Conservation (phyloP, 37 sponge, comb jelly and placozoan species). For the Chondrosia reniformis region DNA sequence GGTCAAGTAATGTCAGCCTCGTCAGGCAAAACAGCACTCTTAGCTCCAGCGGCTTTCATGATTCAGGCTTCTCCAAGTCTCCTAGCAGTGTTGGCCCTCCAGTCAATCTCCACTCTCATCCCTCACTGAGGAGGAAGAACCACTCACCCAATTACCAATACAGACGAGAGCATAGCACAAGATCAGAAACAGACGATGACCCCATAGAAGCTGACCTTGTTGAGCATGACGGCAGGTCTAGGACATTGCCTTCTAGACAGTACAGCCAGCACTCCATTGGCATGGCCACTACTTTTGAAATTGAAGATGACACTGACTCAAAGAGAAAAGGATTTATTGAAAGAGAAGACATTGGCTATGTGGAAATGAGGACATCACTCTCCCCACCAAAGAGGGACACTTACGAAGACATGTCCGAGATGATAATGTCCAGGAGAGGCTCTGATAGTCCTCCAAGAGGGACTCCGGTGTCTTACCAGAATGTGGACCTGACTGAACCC, state of each 20-base stretch:
- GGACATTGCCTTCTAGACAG: not conserved
- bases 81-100: not conserved
- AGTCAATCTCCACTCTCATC: not conserved
- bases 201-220: not conserved
- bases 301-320: too few relatives aligned
- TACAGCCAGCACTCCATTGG: not conserved
- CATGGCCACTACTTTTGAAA: too few relatives aligned
- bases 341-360: too few relatives aligned
- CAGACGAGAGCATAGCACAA: too few relatives aligned
- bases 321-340: too few relatives aligned
- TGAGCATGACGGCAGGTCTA: not conserved
- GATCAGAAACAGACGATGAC: not conserved
- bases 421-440: too few relatives aligned
- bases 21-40: not conserved
- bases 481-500: not conserved
- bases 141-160: not conserved
- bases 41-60: not conserved
- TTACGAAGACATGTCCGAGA: too few relatives aligned
- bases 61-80: not conserved
- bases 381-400: too few relatives aligned
- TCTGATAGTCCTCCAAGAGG: too few relatives aligned
- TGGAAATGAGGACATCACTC: too few relatives aligned
- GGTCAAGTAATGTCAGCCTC: not conserved
- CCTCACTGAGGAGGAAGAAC: constrained; percentile 1
- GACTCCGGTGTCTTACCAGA: not conserved